Conservation (phyloP, 1,140 invertebrate genomes). For the Melipona quadrifasciata region DNA sequence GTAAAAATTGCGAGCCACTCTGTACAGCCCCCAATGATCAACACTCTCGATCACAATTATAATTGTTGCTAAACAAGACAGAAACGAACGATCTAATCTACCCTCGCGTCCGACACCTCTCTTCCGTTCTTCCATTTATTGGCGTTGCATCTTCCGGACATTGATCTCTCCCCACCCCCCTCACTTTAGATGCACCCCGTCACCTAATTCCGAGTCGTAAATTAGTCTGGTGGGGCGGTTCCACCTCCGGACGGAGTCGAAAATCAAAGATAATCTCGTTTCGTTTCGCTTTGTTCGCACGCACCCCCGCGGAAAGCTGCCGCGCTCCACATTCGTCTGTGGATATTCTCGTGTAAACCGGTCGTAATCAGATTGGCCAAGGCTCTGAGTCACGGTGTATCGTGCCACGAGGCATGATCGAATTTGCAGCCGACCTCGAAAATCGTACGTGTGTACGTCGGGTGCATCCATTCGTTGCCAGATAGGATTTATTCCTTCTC, state of each 20-base stretch:
- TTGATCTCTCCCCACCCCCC: neutral
- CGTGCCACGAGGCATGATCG: slow-evolving; percentile 35
- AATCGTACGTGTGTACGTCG: neutral
- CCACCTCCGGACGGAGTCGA: neutral
- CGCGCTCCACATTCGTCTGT: neutral
- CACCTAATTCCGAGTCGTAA: neutral
- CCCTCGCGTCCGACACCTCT: neutral
- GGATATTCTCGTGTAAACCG: neutral
- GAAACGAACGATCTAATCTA: neutral
- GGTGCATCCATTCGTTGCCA: neutral
- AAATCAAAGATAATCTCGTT: slow-evolving; percentile 30
- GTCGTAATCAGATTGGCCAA: slow-evolving; percentile 35
- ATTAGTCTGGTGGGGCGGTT: neutral
- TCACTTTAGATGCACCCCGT: neutral
- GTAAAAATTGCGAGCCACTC: too few relatives aligned
- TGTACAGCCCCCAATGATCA: neutral
- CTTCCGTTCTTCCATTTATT: neutral
- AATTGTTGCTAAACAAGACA: slow-evolving; percentile 1
- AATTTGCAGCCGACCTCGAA: slow-evolving; percentile 6
- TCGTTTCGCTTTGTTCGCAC: slow-evolving; percentile 12
- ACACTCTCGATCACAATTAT: slow-evolving; percentile 13
- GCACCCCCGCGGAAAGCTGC: neutral
- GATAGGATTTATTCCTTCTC: neutral
- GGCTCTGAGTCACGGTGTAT: slow-evolving; percentile 35
- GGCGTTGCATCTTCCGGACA: neutral